phyloP scores from a whole-genome alignment of 2,113 vertebrate genomes.

The Gracilinanus agilis region DNA sequence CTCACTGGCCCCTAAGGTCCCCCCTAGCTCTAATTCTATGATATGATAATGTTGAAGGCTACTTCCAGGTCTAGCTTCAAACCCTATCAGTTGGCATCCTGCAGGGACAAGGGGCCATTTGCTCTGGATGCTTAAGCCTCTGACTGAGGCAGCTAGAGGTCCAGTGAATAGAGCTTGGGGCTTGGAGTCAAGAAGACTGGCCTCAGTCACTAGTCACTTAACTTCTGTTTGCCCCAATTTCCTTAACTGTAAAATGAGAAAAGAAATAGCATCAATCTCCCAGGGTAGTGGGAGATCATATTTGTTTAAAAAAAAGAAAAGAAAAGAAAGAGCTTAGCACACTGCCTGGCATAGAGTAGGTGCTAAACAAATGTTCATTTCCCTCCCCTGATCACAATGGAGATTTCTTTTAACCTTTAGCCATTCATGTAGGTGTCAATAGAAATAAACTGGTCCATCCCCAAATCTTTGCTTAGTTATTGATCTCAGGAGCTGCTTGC shows the following conservation, averaged over 20 bases:
- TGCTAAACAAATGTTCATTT: background rate
- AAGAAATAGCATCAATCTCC: background rate
- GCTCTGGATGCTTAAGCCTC: background rate
- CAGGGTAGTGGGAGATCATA: background rate
- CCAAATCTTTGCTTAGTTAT: background rate
- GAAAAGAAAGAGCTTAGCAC: background rate
- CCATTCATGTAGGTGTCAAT: background rate
- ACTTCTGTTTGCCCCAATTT: background rate
- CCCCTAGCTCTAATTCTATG: background rate
- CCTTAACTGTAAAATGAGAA: background rate
- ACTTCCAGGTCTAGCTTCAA: background rate
- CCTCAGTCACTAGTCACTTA: background rate
- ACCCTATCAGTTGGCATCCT: background rate
- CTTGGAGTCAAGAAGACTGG: background rate
- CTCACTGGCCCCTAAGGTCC: background rate
- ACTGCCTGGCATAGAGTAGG: background rate
- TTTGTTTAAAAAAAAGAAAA: no score
- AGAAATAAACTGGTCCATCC: background rate
- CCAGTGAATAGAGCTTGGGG: background rate
- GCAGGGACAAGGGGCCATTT: background rate
- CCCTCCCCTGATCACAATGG: background rate
- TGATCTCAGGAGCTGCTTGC: background rate
- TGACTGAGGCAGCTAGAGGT: background rate
- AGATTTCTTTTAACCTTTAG: background rate
- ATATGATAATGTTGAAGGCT: background rate